These are phyloP conservation scores for Phalanger gymnotis DNA, from an alignment of 2,797 vertebrate genomes.

Conservation along the genomic window DNA sequence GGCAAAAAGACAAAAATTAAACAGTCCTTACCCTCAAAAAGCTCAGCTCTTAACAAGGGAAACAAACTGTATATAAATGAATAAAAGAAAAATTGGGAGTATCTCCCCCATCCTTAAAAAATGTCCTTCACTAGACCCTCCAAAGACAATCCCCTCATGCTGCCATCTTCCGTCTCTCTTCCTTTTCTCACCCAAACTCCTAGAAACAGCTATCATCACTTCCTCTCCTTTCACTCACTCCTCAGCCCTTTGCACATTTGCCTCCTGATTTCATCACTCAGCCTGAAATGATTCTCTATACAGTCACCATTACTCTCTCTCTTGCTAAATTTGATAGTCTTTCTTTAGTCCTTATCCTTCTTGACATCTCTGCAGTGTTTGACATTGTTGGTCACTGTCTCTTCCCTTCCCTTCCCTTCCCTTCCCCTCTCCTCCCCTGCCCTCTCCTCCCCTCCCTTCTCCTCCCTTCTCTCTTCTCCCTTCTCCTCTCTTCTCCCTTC, in stretches of 20 bases:
- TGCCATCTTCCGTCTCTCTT: neutral
- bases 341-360: neutral
- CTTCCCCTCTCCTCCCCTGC: too few species aligned
- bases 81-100: neutral
- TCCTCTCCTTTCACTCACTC: neutral
- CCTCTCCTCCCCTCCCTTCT: neutral
- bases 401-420: neutral
- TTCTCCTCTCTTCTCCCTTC: neutral
- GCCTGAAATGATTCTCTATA: neutral
- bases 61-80: too few species aligned
- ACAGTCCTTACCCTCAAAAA: too few species aligned
- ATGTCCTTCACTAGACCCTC: neutral
- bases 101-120: neutral
- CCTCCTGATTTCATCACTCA: neutral
- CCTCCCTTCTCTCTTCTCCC: neutral
- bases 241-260: too few species aligned
- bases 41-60: too few species aligned
- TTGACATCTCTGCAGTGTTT: neutral
- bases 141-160: neutral
- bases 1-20: too few species aligned
- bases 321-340: too few species aligned
- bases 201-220: neutral
- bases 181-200: neutral
- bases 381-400: too few species aligned
- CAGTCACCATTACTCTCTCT: neutral